Evolutionary conservation across 2,113 vertebrate genomes (phyloP).

Genomic region (Arizona elegans): DNA sequence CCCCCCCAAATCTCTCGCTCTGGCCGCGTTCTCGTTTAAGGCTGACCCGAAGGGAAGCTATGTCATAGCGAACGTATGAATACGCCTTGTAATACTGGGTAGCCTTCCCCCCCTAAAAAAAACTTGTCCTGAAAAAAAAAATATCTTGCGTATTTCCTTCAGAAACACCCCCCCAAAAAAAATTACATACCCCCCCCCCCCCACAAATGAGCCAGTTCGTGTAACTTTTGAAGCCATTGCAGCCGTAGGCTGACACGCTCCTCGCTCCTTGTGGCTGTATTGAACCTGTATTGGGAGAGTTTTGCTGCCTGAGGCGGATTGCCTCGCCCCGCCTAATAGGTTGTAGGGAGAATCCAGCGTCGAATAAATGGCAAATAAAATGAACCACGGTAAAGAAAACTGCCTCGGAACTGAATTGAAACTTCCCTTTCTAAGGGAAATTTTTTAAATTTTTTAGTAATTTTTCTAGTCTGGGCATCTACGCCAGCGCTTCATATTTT

Average conservation of each 20-base stretch:
- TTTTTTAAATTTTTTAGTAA: background rate
- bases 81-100: too few relatives aligned
- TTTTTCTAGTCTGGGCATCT: background rate
- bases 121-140: background rate
- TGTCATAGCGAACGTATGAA: background rate
- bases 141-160: rapidly evolving
- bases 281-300: background rate
- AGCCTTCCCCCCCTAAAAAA: background rate
- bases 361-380: background rate
- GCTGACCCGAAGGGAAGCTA: background rate
- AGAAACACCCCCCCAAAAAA: background rate
- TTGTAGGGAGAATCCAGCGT: background rate
- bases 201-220: background rate
- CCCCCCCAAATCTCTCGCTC: too few relatives aligned
- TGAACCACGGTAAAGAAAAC: background rate
- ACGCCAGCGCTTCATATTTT: background rate
- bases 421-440: background rate
- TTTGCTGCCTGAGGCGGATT: background rate
- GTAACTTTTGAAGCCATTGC: background rate
- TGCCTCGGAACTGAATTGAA: background rate
- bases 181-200: too few relatives aligned
- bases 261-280: background rate
- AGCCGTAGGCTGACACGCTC: background rate
- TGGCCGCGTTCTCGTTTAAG: background rate
- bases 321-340: background rate